Conservation (phyloP, 1,140 invertebrate genomes). For the Orius insidiosus region DNA sequence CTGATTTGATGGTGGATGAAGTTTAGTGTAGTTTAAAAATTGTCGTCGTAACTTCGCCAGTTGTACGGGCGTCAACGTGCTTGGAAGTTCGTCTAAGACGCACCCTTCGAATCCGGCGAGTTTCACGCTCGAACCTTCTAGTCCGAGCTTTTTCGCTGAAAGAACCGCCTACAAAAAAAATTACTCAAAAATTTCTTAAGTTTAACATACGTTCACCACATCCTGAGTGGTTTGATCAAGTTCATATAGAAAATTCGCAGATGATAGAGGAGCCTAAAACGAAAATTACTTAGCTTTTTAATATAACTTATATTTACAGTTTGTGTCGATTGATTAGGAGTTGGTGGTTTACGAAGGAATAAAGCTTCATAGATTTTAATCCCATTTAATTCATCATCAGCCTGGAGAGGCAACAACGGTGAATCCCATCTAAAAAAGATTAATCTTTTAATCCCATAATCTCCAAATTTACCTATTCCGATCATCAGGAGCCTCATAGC, state of each 20-base stretch:
- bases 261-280: constrained; percentile 66
- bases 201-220: constrained; percentile 44
- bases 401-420: constrained; percentile 62
- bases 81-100: constrained; percentile 28
- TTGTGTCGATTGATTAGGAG: constrained; percentile 85
- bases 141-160: constrained; percentile 39
- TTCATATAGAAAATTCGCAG: constrained; percentile 82
- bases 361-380: constrained; percentile 57
- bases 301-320: constrained; percentile 61
- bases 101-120: constrained; percentile 37
- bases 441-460: too few relatives aligned
- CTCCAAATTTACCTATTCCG: too few relatives aligned
- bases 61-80: constrained; percentile 43
- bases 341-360: constrained; percentile 60
- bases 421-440: constrained; percentile 89
- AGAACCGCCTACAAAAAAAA: constrained; percentile 36
- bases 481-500: constrained; percentile 67
- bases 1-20: constrained; percentile 47
- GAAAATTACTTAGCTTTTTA: constrained; percentile 9
- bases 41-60: constrained; percentile 65
- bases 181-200: constrained; percentile 8
- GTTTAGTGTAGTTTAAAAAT: constrained; percentile 80
- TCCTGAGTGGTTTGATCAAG: constrained; percentile 74
- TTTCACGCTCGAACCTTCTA: constrained; percentile 36
- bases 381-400: constrained; percentile 46